A percentile compares a stretch with the other conserved stretches of the same genome.
These are phyloP conservation scores for Trichogramma evanescens DNA, from an alignment of 2,888 invertebrate genomes.

Conservation along the genomic window DNA sequence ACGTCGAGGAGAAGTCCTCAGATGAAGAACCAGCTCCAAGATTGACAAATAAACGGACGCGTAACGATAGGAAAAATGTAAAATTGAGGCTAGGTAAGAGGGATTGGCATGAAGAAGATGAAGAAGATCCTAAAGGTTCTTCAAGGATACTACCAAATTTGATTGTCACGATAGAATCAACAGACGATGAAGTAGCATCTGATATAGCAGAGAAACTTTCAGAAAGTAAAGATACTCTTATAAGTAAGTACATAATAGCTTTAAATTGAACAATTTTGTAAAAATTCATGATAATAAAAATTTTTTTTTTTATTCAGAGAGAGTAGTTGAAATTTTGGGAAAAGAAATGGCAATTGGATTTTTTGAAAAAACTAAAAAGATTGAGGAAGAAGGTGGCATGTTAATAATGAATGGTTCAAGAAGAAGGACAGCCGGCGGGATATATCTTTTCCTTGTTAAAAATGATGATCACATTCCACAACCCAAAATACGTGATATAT, in stretches of 20 bases:
- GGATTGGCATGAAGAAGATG: conserved; percentile 29
- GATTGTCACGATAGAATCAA: conserved; percentile 49
- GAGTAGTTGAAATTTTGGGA: conserved; percentile 66
- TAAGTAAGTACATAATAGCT: conserved; percentile 52
- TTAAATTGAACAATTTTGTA: not conserved
- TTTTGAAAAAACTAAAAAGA: conserved; percentile 71
- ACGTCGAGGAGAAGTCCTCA: conserved; percentile 50
- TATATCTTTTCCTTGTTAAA: conserved; percentile 76
- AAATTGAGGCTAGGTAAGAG: conserved; percentile 55
- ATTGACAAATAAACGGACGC: conserved; percentile 54
- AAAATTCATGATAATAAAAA: not conserved
- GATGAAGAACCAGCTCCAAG: conserved; percentile 48
- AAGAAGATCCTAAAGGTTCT: conserved; percentile 52
- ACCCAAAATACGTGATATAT: conserved; percentile 62
- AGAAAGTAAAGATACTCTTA: conserved; percentile 67
- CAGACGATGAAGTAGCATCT: conserved; percentile 57
- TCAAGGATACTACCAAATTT: conserved; percentile 58
- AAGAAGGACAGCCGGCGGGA: conserved; percentile 79
- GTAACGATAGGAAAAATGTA: conserved; percentile 54
- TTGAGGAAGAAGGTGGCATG: conserved; percentile 83
- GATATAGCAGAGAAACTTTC: conserved; percentile 68
- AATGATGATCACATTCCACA: conserved; percentile 61
- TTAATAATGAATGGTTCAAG: conserved; percentile 73
- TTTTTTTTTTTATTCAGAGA: conserved; percentile 51
- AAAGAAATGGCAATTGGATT: conserved; percentile 66